phyloP scores from a whole-genome alignment of 1,140 invertebrate genomes.

The Leptinotarsa texana region DNA sequence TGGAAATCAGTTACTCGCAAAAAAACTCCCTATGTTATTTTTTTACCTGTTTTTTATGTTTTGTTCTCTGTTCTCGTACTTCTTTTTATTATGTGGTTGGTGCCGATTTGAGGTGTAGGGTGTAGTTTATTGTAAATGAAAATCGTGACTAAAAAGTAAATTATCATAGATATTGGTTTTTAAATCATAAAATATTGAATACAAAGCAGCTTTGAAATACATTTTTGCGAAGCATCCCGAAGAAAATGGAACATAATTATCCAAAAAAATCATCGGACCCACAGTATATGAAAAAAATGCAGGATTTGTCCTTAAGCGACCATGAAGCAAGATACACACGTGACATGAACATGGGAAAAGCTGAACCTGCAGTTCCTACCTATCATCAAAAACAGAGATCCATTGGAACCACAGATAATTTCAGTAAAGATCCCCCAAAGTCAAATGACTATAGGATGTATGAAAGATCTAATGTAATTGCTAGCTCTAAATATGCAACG shows the following conservation, averaged over 20 bases:
- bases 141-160: no score
- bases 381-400: conserved; percentile 43
- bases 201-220: no score
- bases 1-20: no score
- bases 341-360: conserved; percentile 35
- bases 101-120: no score
- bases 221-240: background rate
- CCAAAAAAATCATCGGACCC: conserved; percentile 32
- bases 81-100: no score
- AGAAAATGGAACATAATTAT: conserved; percentile 20
- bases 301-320: conserved; percentile 43
- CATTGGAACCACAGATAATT: conserved; percentile 61
- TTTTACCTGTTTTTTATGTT: no score
- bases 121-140: no score
- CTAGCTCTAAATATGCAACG: conserved; percentile 75
- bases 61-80: no score
- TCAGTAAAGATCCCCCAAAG: conserved; percentile 54
- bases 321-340: conserved; percentile 47
- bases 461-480: conserved; percentile 68
- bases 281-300: conserved; percentile 42
- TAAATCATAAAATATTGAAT: no score
- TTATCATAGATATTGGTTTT: no score
- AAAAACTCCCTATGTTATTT: no score
- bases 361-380: conserved; percentile 34
- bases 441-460: conserved; percentile 65